Evolutionary conservation across 2,797 vertebrate genomes (phyloP), one percentile per base, ranked within the genome.

Genomic region (Botia almorhae): DNA sequence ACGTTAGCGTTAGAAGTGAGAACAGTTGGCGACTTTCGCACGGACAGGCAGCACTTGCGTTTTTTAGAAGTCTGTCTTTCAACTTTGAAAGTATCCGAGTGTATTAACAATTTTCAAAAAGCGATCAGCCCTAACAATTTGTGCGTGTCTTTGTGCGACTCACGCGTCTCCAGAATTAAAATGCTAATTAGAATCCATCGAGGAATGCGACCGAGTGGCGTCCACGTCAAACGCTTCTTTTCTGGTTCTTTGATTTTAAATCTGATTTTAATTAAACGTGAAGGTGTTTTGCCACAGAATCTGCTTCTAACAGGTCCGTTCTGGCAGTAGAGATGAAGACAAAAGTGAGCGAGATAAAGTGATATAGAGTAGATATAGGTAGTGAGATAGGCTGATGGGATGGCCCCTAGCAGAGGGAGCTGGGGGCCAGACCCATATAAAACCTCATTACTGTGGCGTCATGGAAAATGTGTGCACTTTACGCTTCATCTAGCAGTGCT

Each of bases 381-480:
- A 36, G 53, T 73, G 55, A 82, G 53, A 74, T 72, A 64, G 46
- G 83, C 71, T 55, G 55, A 39, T 53, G 74, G 74, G 81, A 65
- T 76, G 76, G 76, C 71, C 69, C 65, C 53, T 65, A 68, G 64
- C 70, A 76, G 74, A 79, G 76, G 5, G 80, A 87, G 74, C 71
- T 78, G 76, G 81, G 46, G 74, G 76, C 75, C 73, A 76, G 82
- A 76, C 72, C 82, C 77, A 79, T 81, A 87, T 87, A 84, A 85
- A 86, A 85, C 82, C 87, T 87, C 87, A 86, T 87, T 85, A 87
- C 83, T 82, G 87, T 85, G 75, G 83, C 85, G 82, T 87, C 87
- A 87, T 81, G 80, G 83, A 85, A 83, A 85, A 83, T 84, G 81
- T 85, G 85, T 82, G 83, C 85, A 84, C 82, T 87, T 83, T 82